Base-by-base conservation (phyloP, 1,140 invertebrate genomes). In the Tetramorium alpestre region DNA sequence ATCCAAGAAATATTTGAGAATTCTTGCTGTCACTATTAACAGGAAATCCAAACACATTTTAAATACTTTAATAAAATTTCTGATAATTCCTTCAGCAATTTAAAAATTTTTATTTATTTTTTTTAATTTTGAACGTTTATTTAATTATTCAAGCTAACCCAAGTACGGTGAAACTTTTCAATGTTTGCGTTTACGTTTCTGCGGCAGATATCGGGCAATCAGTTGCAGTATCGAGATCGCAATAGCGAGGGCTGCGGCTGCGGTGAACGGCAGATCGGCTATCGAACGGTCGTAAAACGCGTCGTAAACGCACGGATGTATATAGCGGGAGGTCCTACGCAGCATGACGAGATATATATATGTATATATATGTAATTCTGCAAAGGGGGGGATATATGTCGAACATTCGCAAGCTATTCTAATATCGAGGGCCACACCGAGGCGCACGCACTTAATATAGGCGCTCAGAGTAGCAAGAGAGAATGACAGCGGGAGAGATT, bases 381-480 rank as follows among this genome's bases (percentile, higher is more conserved):
- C 67, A 77, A 58, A 81, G 10, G 28, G 22, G 44, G n/a, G 41
- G 4, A 56, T 87, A 85, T 54, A 90, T 85, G 65, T 86, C 76
- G 60, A 87, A 88, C 86, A 94, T 90, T 94, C 90, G 92, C 94
- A 94, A 94, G 94, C 93, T 92, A 80, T 73, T 93, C 93, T 94
- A 94, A 94, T 94, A 94, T 93, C 89, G 92, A 94, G 85, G 91
- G 92, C 89, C 88, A 93, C 93, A 94, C 87, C 92, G 93, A 94
- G 91, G 89, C 91, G 92, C 82, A 88, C 91, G 91, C 93, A 92
- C 87, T 92, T 87, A 75, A 84, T 72, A 49, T 90, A 94, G 90
- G 88, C 90, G 89, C 87, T 93, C 86, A 94, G 87, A 93, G 84
- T 67, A 90, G 90, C 91, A 91, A 89, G 75, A 89, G 49, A 72